Evolutionary conservation across 2,113 vertebrate species (phyloP).

Genomic region (Ia io): DNA sequence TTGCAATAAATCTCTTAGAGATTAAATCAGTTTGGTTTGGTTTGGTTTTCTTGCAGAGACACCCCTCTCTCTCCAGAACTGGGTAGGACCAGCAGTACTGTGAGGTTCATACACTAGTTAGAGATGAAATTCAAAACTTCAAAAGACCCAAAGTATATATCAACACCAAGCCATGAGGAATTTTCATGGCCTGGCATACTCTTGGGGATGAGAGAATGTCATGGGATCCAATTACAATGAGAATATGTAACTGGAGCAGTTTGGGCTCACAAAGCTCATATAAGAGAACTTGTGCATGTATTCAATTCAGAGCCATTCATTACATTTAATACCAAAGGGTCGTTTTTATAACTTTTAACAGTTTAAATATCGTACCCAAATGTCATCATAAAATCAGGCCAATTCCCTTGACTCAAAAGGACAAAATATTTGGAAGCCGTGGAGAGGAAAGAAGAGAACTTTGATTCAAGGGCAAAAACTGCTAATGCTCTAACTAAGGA

Average conservation of each 20-base stretch:
- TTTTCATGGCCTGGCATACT: neutral
- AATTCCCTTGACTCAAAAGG: constrained; percentile 56
- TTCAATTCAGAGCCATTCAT: constrained; percentile 55
- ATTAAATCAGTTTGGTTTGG: neutral
- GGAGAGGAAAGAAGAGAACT: constrained; percentile 36
- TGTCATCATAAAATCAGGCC: constrained; percentile 59
- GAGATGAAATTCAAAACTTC: neutral
- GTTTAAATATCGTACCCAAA: constrained; percentile 67
- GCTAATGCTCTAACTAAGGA: constrained; percentile 31
- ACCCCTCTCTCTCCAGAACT: neutral
- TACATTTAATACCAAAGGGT: constrained; percentile 69
- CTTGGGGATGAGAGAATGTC: constrained; percentile 2
- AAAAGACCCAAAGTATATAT: neutral
- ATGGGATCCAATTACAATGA: constrained; percentile 26
- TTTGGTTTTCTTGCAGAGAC: constrained; percentile 4
- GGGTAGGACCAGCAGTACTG: neutral
- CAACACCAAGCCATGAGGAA: neutral
- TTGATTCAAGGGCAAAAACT: constrained; percentile 49
- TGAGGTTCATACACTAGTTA: neutral
- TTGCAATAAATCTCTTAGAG: neutral
- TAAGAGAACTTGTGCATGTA: constrained; percentile 12
- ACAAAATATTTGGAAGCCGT: constrained; percentile 47
- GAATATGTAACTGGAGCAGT: constrained; percentile 4
- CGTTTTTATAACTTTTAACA: constrained; percentile 67
- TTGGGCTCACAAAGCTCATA: constrained; percentile 22